These are phyloP conservation scores for Neolamprologus brichardi DNA, from an alignment of 2,113 vertebrate genomes.

Conservation along the genomic window DNA sequence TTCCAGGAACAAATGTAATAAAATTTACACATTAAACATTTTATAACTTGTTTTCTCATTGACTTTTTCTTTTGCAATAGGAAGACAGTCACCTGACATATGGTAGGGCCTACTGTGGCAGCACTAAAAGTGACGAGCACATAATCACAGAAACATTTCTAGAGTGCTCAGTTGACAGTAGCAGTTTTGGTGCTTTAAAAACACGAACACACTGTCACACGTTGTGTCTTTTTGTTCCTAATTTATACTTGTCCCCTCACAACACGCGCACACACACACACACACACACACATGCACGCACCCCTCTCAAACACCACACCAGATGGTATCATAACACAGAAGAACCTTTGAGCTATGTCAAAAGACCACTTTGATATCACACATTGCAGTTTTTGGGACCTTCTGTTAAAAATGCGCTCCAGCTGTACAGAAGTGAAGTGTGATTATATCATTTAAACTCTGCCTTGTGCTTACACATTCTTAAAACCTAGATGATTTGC, in stretches of 20 bases:
- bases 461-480: neutral
- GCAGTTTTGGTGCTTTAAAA: neutral
- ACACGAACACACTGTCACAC: neutral
- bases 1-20: neutral
- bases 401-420: slow-evolving; percentile 14
- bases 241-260: neutral
- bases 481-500: neutral
- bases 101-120: neutral
- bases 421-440: slow-evolving; percentile 19
- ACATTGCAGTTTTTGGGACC: neutral
- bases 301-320: neutral
- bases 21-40: neutral
- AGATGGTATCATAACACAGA: neutral
- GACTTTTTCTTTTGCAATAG: neutral
- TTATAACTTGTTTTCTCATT: neutral
- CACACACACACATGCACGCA: neutral
- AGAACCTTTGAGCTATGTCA: neutral
- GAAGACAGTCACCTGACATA: neutral
- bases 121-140: neutral
- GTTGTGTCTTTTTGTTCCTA: neutral
- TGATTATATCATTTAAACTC: slow-evolving; percentile 47
- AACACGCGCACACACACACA: neutral
- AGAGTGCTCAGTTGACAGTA: neutral
- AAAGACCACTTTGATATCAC: neutral
- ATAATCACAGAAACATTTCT: neutral